These are phyloP conservation scores for Arion vulgaris DNA, from an alignment of 1,140 invertebrate species.

Conservation along the genomic window DNA sequence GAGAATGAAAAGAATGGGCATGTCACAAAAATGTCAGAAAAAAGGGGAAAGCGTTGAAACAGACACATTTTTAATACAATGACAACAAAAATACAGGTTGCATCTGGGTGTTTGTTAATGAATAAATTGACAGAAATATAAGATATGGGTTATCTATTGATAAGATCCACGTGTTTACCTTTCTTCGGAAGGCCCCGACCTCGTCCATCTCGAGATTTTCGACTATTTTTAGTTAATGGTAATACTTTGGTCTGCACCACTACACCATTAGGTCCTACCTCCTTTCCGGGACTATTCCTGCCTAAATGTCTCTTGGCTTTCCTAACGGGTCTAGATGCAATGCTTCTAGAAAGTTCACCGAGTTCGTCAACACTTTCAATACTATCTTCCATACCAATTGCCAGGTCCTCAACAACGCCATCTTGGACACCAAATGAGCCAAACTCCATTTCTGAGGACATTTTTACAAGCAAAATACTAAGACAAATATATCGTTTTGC, in stretches of 20 bases:
- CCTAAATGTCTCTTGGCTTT: slow-evolving; percentile 46
- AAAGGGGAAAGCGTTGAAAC: too few species aligned
- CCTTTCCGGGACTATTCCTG: slow-evolving; percentile 38
- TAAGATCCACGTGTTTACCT: slow-evolving; percentile 48
- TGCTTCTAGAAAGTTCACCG: slow-evolving; percentile 32
- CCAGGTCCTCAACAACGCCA: slow-evolving; percentile 44
- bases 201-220: slow-evolving; percentile 58
- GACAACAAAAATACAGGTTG: too few species aligned
- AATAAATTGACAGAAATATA: too few species aligned
- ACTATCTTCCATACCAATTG: slow-evolving; percentile 36
- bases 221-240: slow-evolving; percentile 59
- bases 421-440: slow-evolving; percentile 39
- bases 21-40: too few species aligned
- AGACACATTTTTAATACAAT: too few species aligned
- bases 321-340: slow-evolving; percentile 37
- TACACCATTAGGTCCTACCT: slow-evolving; percentile 33
- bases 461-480: not conserved
- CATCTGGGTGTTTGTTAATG: too few species aligned
- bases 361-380: slow-evolving; percentile 15
- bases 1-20: too few species aligned
- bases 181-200: slow-evolving; percentile 63
- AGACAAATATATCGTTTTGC: not conserved
- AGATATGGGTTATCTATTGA: too few species aligned
- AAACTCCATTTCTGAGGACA: slow-evolving; percentile 47
- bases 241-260: slow-evolving; percentile 32